Conservation (phyloP, 2,797 vertebrate species). For the Pseudochirops cupreus region DNA sequence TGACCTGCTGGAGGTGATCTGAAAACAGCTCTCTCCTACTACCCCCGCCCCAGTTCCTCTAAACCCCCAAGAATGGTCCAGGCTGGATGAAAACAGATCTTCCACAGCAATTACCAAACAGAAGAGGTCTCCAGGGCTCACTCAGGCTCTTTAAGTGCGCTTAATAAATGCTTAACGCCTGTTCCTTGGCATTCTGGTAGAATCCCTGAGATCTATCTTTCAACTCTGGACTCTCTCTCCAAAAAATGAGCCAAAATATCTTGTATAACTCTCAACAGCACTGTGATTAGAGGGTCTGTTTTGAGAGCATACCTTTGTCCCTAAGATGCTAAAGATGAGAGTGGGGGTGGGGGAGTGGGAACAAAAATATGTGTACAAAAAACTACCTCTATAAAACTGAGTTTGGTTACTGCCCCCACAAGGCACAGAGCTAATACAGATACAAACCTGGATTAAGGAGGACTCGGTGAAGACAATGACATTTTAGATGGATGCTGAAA, state of each 20-base stretch:
- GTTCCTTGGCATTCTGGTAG: not conserved
- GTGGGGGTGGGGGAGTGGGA: not conserved
- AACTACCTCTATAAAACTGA: not conserved
- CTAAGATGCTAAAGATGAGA: not conserved
- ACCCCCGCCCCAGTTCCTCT: not conserved
- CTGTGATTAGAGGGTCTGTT: not conserved
- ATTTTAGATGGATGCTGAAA: not conserved
- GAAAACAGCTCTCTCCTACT: conserved; percentile 13
- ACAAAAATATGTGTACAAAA: not conserved
- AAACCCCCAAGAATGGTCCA: not conserved
- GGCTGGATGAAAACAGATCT: not conserved
- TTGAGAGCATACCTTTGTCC: not conserved
- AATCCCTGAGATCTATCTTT: not conserved
- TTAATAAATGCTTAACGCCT: not conserved
- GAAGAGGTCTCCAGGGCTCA: not conserved
- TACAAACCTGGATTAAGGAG: not conserved
- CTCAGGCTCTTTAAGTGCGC: not conserved
- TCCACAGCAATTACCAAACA: conserved; percentile 14
- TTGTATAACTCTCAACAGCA: not conserved
- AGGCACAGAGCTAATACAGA: not conserved
- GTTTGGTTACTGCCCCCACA: not conserved
- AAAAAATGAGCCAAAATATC: not conserved
- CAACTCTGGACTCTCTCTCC: conserved; percentile 18
- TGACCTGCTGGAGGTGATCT: not conserved
- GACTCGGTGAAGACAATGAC: not conserved